A percentile compares a stretch with the other conserved stretches of the same genome.
Conservation (phyloP, 2,113 vertebrate genomes). For the Toxostoma redivivum region DNA sequence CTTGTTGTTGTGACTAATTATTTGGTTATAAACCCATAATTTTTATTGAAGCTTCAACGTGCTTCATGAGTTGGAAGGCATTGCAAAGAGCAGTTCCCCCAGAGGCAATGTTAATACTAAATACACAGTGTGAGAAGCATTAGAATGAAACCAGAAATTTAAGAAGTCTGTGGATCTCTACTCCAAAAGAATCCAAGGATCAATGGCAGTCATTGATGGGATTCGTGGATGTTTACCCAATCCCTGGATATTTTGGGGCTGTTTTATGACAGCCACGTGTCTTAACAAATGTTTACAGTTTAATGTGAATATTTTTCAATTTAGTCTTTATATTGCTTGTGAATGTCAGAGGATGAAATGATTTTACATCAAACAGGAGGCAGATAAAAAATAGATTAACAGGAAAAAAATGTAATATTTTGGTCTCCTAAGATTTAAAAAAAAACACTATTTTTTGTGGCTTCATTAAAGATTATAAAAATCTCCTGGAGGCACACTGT, state of each 20-base stretch:
- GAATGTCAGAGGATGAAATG: background rate
- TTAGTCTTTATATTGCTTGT: background rate
- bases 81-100: background rate
- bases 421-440: background rate
- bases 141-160: background rate
- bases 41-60: constrained; percentile 2
- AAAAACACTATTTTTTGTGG: rapidly evolving
- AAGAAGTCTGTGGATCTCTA: background rate
- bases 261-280: background rate
- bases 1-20: background rate
- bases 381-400: background rate
- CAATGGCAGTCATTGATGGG: background rate
- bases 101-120: background rate
- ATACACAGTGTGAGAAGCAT: background rate
- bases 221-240: background rate
- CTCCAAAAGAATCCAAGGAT: background rate
- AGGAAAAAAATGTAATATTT: background rate
- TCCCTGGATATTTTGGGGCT: background rate
- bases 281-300: background rate
- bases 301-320: background rate
- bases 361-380: background rate
- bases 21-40: background rate
- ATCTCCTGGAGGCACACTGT: background rate
- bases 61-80: background rate
- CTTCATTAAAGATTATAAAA: background rate